Evolutionary conservation across 2,888 invertebrate genomes (phyloP), one percentile per base, ranked within the genome.

Genomic region (Andrena flavipes): DNA sequence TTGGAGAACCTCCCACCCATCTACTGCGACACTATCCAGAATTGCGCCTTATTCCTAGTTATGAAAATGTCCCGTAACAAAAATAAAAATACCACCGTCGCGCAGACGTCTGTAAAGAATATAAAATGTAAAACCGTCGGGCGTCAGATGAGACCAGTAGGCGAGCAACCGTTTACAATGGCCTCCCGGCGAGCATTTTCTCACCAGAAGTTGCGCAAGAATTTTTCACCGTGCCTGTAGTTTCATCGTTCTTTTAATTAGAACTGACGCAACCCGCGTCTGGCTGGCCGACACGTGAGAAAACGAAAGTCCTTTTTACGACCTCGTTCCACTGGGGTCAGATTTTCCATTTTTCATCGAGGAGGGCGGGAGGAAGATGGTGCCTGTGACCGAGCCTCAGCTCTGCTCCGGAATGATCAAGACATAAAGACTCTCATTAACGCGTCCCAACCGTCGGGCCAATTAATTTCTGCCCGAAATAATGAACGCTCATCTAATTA

Each of bases 291-390:
- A 26, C 70, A 82, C 82, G 86, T 88, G 87, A 88, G 87, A 87
- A 87, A 87, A 88, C 77, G 88, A 87, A 86, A 87, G 88, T 88
- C 65, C 67, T 79, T 86, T 78, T 76, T 74, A 64, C 81, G 70
- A 56, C 60, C 65, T 78, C 59, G 60, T 80, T 80, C 23, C 56
- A 10, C 62, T 7, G 70, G 65, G 30, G 51, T 69, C 65, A 35
- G 51, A 80, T 80, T 80, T 82, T 82, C 77, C 75, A 60, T 67
- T 82, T 80, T 73, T 80, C 67, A 23, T 56, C 42, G 42, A 16
- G 42, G 16, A 16, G 42, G 13, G 16, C 42, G 16, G 16, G 42
- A 5, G 42, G 42, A 16, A 5, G 42, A 13, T 42, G 42, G 42
- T 42, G 42, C 42, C 42, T 42, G 42, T 1, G 42, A 42, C 42